Conservation (phyloP, 1,140 invertebrate genomes). For the Drosophila lacteicornis region DNA sequence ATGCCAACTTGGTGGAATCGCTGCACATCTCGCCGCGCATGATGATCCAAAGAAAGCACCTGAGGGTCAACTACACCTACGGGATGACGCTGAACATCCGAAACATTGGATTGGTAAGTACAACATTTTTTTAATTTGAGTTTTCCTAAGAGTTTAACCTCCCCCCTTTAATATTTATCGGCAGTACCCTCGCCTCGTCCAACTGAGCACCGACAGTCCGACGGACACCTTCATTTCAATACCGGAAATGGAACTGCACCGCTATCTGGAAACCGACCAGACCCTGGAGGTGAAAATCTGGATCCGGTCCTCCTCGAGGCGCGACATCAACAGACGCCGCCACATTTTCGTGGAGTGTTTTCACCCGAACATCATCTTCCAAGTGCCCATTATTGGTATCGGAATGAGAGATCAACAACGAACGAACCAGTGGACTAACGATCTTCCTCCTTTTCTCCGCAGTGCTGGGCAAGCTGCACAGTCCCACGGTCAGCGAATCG, state of each 20-base stretch:
- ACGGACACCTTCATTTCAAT: slow-evolving; percentile 48
- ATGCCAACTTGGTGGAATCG: slow-evolving; percentile 54
- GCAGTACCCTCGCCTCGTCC: slow-evolving; percentile 64
- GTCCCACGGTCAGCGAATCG: slow-evolving; percentile 25
- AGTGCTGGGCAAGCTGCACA: slow-evolving; percentile 27
- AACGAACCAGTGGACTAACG: background rate
- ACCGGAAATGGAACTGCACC: slow-evolving; percentile 22
- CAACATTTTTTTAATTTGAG: background rate
- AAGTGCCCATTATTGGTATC: slow-evolving; percentile 73
- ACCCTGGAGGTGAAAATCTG: slow-evolving; percentile 48
- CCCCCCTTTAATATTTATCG: background rate
- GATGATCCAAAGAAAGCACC: slow-evolving; percentile 37
- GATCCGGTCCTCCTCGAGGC: slow-evolving; percentile 23
- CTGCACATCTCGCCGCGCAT: slow-evolving; percentile 58
- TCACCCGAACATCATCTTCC: slow-evolving; percentile 76
- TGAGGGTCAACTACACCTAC: slow-evolving; percentile 42
- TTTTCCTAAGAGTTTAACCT: background rate
- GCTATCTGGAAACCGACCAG: slow-evolving; percentile 61
- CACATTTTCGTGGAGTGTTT: slow-evolving; percentile 58
- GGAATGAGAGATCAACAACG: too few relatives aligned
- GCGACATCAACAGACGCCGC: slow-evolving; percentile 54
- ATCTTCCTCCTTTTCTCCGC: background rate
- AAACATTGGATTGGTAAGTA: slow-evolving; percentile 54
- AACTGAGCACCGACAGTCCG: slow-evolving; percentile 56
- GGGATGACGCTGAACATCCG: slow-evolving; percentile 48